Evolutionary conservation across 2,888 invertebrate genomes (phyloP), one percentile per base, ranked within the genome.

Genomic region (Pammene fasciana): DNA sequence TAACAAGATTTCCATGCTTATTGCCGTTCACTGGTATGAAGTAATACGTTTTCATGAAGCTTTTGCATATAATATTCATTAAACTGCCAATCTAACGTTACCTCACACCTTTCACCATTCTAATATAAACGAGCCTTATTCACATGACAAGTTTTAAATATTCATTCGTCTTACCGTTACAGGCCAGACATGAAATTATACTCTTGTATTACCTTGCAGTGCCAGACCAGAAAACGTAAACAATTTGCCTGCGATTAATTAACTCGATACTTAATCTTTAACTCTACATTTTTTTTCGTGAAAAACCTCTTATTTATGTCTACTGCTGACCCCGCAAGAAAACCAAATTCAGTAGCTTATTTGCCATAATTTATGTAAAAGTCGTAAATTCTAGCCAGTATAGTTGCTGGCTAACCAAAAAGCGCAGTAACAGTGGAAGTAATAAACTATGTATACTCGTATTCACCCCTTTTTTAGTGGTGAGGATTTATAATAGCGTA

Each of bases 21-120:
- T 26, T 18, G n/a, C n/a, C 5, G 18, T 10, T n/a, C 4, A 16
- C 56, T n/a, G n/a, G n/a, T n/a, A n/a, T n/a, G n/a, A n/a, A n/a
- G 18, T 16, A 41, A 38, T 16, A 56, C 56, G 16, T 56, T 34
- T 7, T 38, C 38, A 38, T 55, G 34, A 38, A 38, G 55, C 38
- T 57, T 18, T 26, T 57, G 57, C 26, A 57, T 43, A n/a, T n/a
- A n/a, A n/a, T n/a, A 57, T 57, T 57, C 18, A 43, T 57, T 43
- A 57, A 14, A 9, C n/a, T 9, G 43, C 57, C 57, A 43, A 57
- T 43, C n/a, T 43, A 57, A 57, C 18, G 8, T 13, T n/a, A 57
- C 57, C 43, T 57, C 18, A 18, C 43, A 43, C 57, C 57, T 43
- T 41, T 57, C 16, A 13, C 18, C 57, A 18, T 57, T 57, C 43